Base-by-base conservation (phyloP, 2,113 vertebrate genomes). In the Mionectes macconnelli region DNA sequence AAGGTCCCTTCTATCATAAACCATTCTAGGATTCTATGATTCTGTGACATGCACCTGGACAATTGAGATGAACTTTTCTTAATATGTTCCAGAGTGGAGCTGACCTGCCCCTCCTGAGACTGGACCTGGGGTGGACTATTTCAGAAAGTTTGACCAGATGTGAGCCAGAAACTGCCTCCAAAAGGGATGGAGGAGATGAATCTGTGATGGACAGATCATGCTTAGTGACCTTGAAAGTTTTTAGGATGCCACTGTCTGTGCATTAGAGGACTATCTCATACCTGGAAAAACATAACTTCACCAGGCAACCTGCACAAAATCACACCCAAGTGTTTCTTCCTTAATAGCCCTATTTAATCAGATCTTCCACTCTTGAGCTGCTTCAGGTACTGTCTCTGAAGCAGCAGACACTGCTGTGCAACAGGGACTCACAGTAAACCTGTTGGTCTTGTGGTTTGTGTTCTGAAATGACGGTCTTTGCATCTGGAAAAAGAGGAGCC, bases 401-500 rank as follows among this genome's bases (percentile, higher is more conserved):
- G 55, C 0, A 47, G 17, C 0, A n/a, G 45, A n/a, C 4, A 3
- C 4, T n/a, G 23, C 31, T 67, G 25, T 2, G 1, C 18, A 30
- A 19, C 5, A 52, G 8, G 5, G 31, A 45, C 15, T 33, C 0
- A 0, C 21, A 47, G 8, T 5, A 47, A 3, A 28, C 5, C 39
- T 0, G 0, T 35, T 17, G 21, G 5, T 47, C 72, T 57, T 55
- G 50, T 39, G 45, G 11, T 39, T 67, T 39, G 15, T 18, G 8
- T 12, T 25, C 45, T 64, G 57, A 66, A 79, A 66, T 0, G 0
- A 23, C 23, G 27, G 22, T 33, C n/a, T 69, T 52, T 39, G 11
- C 30, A 39, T 22, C 12, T 63, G 45, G 8, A 22, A 56, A 68
- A 68, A 53, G 31, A 76, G 4, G 9, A 81, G 4, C 16, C n/a